Base-by-base conservation (phyloP, 2,888 invertebrate genomes). In the Drosophila merina region DNA sequence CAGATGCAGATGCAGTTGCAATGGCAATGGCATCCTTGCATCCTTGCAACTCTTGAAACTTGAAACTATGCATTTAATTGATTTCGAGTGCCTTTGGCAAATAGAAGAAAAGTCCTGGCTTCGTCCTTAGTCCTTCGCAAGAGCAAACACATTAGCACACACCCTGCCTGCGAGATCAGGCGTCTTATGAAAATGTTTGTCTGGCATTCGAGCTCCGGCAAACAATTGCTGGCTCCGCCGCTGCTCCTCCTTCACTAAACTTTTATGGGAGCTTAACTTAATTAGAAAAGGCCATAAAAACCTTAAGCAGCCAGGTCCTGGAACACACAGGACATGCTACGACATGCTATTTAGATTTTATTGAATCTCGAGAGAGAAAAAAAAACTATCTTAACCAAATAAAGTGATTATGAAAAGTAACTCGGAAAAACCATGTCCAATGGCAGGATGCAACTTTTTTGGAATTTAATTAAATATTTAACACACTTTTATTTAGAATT, bases 21-120 rank as follows among this genome's bases (percentile, higher is more conserved):
- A 2, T 36, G n/a, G n/a, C 36, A 36, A n/a, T 36, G 1, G 36
- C 36, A 36, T n/a, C n/a, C n/a, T 36, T n/a, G 36, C 33, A 33
- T 33, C 36, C 36, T n/a, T 36, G 42, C 20, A 20, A 42, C 40
- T 42, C 42, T 42, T 76, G 85, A 68, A 85, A 83, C 83, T 82
- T 55, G 70, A 87, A 82, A 86, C 88, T 87, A 87, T 86, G 88
- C 82, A 86, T 83, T 83, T 83, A 83, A 83, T 83, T 83, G 82
- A 83, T 83, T 83, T 86, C 73, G 68, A 86, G 86, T 67, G 64
- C 79, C 79, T 82, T 67, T 72, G 76, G 62, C 76, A 77, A 77
- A 77, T 64, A 12, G 33, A 12, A 31, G 20, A 28, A 6, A 26
- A 25, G 44, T 25, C 42, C 40, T 42, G 40, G 38, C 38, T 14